Evolutionary conservation across 2,888 invertebrate genomes (phyloP), one percentile per base, ranked within the genome.

Genomic region (Cacoxenus indagator): DNA sequence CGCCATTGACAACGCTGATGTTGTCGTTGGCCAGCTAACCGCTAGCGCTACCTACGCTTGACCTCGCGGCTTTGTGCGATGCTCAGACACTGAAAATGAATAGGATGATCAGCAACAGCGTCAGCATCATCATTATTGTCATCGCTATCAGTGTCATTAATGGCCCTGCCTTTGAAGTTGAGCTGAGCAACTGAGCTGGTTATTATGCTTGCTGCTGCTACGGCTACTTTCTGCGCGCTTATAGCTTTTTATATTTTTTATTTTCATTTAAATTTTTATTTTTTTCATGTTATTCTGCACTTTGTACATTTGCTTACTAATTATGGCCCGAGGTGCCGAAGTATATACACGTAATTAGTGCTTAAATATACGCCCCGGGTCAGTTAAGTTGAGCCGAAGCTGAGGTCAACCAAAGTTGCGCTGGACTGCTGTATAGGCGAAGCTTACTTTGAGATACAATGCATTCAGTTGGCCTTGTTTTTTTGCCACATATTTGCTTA

Each of bases 251-350:
- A 11, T 8, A 37, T 29, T 29, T 59, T 59, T 29, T 62, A 55
- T 72, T 31, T 46, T 62, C 27, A 9, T 29, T n/a, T 48, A 46
- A 27, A 31, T 51, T 9, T 19, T 43, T 48, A 43, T 65, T 51
- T 9, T 46, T 57, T n/a, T 14, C 45, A 27, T 55, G 26, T 48
- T 17, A 8, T 17, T 3, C 4, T 37, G 37, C 17, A 17, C 75
- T 77, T 77, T 74, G 78, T 78, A 75, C 78, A 81, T 78, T 83
- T 82, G 83, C 83, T 76, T 74, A 78, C 82, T 83, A 83, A 80
- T 83, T 83, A 83, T 80, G 80, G 79, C 83, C 82, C 78, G 75
- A 76, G 83, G 83, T 77, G 71, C 73, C 72, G 72, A 67, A 70
- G 57, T 54, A 48, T 22, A 62, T 59, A 31, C 81, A 81, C 77